Conservation (phyloP, 2,797 vertebrate species). For the Cygnus olor region DNA sequence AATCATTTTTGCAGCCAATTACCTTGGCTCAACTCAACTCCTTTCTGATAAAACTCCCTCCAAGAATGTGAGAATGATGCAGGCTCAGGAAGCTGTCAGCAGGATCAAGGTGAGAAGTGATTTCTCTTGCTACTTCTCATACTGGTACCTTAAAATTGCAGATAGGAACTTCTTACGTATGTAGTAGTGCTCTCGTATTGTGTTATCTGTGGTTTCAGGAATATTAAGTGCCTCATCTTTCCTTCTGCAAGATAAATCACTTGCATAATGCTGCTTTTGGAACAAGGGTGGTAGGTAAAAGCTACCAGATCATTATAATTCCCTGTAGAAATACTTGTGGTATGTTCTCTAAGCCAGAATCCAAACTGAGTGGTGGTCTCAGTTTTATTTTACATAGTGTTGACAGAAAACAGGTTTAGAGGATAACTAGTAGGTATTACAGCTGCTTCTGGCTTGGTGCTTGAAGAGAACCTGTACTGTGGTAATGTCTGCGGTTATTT, state of each 20-base stretch:
- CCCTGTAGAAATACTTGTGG: not conserved
- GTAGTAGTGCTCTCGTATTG: not conserved
- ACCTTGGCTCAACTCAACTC: constrained; percentile 95
- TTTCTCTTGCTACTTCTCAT: not conserved
- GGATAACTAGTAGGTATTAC: not conserved
- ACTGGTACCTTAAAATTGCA: not conserved
- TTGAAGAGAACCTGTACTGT: not conserved
- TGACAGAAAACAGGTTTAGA: not conserved
- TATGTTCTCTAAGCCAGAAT: not conserved
- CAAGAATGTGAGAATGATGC: constrained; percentile 98
- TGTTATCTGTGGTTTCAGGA: not conserved
- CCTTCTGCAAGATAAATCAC: not conserved
- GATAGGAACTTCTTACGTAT: not conserved
- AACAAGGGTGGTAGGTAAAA: not conserved
- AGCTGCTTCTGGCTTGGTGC: not conserved
- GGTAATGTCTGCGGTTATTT: not conserved
- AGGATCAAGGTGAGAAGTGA: constrained; percentile 91
- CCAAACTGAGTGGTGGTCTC: not conserved
- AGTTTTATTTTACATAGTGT: not conserved
- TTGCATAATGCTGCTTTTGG: not conserved
- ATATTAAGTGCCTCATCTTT: not conserved
- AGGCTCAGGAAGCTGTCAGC: constrained; percentile 96
- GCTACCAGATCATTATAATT: not conserved
- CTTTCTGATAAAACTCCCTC: constrained; percentile 97
- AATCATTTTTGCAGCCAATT: constrained; percentile 97